A percentile compares a stretch with the other conserved stretches of the same genome.
Evolutionary conservation across 2,888 invertebrate genomes (phyloP).

Genomic region (Apodemia zela): DNA sequence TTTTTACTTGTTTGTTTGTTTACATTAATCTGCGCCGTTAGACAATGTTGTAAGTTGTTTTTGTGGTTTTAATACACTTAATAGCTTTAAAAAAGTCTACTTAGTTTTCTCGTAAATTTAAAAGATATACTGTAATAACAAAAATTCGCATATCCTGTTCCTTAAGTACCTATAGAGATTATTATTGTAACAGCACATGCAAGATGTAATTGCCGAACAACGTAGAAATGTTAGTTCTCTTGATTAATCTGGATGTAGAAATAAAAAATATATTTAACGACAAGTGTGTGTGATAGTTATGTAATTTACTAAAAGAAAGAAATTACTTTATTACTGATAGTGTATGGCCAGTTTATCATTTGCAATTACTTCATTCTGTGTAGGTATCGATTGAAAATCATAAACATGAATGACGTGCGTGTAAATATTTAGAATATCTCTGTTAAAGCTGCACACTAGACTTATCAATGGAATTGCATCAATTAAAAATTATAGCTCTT

Average conservation of each 20-base stretch:
- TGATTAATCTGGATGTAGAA: background rate
- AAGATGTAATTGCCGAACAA: background rate
- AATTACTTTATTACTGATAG: no score
- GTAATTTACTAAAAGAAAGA: no score
- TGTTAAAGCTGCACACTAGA: no score
- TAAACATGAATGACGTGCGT: no score
- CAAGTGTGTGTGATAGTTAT: no score
- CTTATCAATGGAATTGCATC: no score
- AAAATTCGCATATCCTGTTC: background rate
- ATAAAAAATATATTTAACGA: no score
- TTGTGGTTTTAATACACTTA: background rate
- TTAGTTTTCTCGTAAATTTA: background rate
- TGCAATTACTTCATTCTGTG: no score
- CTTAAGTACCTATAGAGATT: background rate
- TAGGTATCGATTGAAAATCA: no score
- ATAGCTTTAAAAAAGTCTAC: background rate
- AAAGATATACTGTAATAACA: background rate
- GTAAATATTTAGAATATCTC: no score
- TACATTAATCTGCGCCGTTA: background rate
- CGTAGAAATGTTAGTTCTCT: background rate
- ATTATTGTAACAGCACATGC: background rate
- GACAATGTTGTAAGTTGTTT: background rate
- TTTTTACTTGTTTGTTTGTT: background rate
- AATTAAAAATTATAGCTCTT: no score
- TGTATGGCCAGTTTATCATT: no score